Evolutionary conservation across 2,888 invertebrate genomes (phyloP).

Genomic region (Ceramica pisi): DNA sequence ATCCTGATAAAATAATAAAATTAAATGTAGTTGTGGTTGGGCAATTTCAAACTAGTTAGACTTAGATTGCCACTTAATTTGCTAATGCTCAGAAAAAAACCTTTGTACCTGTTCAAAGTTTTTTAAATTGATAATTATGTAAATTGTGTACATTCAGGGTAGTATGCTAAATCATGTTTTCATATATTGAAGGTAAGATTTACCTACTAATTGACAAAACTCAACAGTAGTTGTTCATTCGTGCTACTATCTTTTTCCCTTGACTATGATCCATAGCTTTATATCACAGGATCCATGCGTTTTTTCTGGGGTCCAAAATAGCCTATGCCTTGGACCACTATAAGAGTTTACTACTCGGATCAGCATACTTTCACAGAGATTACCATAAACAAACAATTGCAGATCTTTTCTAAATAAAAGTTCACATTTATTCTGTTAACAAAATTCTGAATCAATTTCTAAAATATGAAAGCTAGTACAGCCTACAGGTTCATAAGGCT

Average conservation of each 20-base stretch:
- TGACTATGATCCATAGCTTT: too few relatives aligned
- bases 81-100: background rate
- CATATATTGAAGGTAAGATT: background rate
- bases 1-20: constrained; percentile 28
- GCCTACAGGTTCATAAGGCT: too few relatives aligned
- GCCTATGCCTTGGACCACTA: too few relatives aligned
- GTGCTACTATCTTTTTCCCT: too few relatives aligned
- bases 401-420: background rate
- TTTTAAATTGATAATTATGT: too few relatives aligned
- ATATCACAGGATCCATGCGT: too few relatives aligned
- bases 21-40: background rate
- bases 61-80: background rate
- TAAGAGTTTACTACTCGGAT: too few relatives aligned
- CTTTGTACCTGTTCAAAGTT: background rate
- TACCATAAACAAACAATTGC: background rate
- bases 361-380: background rate
- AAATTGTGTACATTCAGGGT: background rate
- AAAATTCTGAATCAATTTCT: background rate
- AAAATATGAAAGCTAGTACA: too few relatives aligned
- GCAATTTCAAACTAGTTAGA: background rate
- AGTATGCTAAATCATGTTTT: background rate
- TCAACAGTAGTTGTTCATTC: too few relatives aligned
- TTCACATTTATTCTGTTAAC: background rate
- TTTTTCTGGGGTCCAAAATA: too few relatives aligned
- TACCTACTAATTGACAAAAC: background rate